Conservation (phyloP, 2,797 vertebrate species). For the Triplophysa bombifrons region DNA sequence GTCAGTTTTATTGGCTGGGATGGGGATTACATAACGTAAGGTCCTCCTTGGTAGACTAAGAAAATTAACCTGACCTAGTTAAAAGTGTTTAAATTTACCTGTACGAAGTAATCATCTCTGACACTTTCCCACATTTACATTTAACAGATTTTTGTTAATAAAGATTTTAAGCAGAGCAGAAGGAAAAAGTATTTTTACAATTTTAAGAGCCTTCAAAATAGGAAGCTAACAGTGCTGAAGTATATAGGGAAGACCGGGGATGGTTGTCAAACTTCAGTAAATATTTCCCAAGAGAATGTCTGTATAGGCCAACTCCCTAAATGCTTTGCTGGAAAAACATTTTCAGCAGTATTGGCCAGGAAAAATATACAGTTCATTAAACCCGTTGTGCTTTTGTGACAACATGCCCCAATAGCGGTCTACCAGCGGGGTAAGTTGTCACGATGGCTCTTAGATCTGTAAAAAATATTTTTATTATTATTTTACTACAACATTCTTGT, state of each 20-base stretch:
- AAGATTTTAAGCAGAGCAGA: too few relatives aligned
- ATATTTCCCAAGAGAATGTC: neutral
- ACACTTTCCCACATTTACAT: neutral
- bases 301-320: too few relatives aligned
- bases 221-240: too few relatives aligned
- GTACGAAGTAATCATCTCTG: neutral
- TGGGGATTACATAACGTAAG: constrained; percentile 19
- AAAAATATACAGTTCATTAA: neutral
- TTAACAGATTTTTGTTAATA: too few relatives aligned
- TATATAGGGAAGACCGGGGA: too few relatives aligned
- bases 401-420: neutral
- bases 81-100: neutral
- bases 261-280: too few relatives aligned
- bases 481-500: neutral
- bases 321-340: neutral
- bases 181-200: too few relatives aligned
- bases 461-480: neutral
- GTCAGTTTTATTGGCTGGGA: constrained; percentile 17
- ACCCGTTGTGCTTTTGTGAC: neutral
- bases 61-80: constrained; percentile 26
- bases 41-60: neutral
- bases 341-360: neutral
- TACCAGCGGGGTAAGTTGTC: neutral
- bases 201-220: too few relatives aligned
- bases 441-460: neutral